A percentile compares a stretch with the other conserved stretches of the same genome.
Conservation (phyloP, 2,797 vertebrate species). For the Manis crassicaudata region DNA sequence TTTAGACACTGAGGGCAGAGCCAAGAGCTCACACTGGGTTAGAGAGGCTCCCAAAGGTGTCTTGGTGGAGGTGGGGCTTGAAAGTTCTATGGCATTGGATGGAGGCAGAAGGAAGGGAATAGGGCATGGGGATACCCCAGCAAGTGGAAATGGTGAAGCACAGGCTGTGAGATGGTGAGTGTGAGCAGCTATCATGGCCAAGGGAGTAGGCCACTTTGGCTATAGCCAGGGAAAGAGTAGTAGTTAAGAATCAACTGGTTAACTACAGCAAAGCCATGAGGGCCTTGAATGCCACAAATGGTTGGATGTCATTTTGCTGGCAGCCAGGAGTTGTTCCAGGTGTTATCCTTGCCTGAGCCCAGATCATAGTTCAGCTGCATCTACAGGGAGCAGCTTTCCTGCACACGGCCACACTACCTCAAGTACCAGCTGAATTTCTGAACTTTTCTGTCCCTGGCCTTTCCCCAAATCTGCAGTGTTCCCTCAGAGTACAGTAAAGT, state of each 20-base stretch:
- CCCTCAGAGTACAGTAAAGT: not conserved
- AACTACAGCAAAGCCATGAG: not conserved
- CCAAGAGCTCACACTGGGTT: not conserved
- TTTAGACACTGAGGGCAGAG: not conserved
- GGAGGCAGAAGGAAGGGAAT: too few species aligned
- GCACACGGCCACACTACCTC: too few species aligned
- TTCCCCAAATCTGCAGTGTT: not conserved
- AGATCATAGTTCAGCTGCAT: not conserved
- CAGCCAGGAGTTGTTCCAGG: not conserved
- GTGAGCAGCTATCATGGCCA: not conserved
- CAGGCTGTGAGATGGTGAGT: not conserved
- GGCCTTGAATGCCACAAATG: not conserved
- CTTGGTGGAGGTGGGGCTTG: not conserved
- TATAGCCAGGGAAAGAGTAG: not conserved
- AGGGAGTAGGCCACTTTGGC: not conserved
- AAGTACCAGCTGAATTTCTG: not conserved
- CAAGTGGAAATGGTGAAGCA: too few species aligned
- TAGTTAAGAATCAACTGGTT: too few species aligned
- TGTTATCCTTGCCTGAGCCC: not conserved
- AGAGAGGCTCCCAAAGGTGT: not conserved
- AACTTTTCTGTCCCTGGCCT: not conserved
- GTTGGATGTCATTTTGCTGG: not conserved
- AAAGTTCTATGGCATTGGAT: not conserved
- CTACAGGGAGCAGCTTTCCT: not conserved
- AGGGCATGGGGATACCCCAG: fast-evolving